Evolutionary conservation across 2,797 vertebrate genomes (phyloP).

Genomic region (Sebastes vulpes): DNA sequence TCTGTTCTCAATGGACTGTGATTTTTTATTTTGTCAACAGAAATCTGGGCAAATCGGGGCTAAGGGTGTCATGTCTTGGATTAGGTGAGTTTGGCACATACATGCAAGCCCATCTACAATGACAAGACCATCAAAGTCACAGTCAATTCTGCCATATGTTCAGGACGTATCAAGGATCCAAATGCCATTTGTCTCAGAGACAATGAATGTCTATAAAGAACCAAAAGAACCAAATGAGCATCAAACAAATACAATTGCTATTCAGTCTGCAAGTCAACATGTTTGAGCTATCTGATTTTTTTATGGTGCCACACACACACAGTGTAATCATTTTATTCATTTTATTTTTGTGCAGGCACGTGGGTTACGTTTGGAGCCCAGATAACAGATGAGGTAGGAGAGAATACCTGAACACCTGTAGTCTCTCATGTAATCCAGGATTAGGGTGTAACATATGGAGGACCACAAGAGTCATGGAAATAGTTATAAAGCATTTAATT

Average conservation of each 20-base stretch:
- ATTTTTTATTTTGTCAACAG: constrained; percentile 78
- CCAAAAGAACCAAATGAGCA: too few species aligned
- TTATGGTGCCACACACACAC: neutral
- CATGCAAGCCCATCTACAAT: neutral
- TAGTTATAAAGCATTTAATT: too few species aligned
- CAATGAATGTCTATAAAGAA: too few species aligned
- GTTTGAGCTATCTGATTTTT: too few species aligned
- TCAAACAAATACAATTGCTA: too few species aligned
- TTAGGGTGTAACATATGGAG: neutral
- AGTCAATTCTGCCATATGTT: neutral
- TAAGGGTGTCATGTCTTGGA: constrained; percentile 94
- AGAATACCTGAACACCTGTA: neutral
- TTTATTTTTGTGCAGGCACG: constrained; percentile 86
- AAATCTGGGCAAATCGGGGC: constrained; percentile 94
- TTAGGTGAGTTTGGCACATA: constrained; percentile 86
- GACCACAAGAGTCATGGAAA: too few species aligned
- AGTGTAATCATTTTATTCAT: neutral
- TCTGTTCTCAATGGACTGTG: neutral
- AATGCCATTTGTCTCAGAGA: neutral
- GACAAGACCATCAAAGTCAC: neutral
- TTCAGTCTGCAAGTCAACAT: too few species aligned
- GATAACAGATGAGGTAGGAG: constrained; percentile 92
- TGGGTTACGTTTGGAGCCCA: constrained; percentile 98
- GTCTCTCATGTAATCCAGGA: neutral
- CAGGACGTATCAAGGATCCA: neutral